phyloP scores from a whole-genome alignment of 2,113 vertebrate genomes.

The Pleuronectes platessa region DNA sequence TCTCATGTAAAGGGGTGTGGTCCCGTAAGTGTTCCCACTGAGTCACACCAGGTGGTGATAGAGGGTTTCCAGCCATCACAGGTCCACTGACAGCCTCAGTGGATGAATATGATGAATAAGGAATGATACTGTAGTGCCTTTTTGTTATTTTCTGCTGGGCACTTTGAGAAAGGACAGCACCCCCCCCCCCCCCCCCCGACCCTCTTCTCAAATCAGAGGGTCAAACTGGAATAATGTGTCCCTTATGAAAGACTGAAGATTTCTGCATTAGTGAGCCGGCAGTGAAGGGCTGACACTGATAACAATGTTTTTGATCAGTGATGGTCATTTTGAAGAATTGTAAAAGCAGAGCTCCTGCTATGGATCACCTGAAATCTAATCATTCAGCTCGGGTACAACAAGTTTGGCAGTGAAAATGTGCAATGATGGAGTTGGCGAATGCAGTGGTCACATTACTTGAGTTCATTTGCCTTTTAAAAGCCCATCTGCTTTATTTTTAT shows the following conservation, averaged over 20 bases:
- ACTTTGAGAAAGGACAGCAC: conserved; percentile 69
- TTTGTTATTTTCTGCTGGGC: conserved; percentile 67
- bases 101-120: conserved; percentile 59
- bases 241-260: conserved; percentile 58
- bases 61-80: conserved; percentile 52
- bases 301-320: conserved; percentile 46
- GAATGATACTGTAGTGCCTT: conserved; percentile 82
- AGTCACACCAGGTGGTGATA: conserved; percentile 36
- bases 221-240: conserved; percentile 54
- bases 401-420: conserved; percentile 67
- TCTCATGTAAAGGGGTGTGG: conserved; percentile 6
- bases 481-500: conserved; percentile 31
- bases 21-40: conserved; percentile 34
- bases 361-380: conserved; percentile 67
- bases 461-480: conserved; percentile 55
- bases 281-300: conserved; percentile 56
- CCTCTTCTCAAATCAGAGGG: conserved; percentile 54
- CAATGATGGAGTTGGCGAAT: conserved; percentile 66
- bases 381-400: conserved; percentile 45
- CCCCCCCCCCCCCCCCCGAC: conserved; percentile 32
- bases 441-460: conserved; percentile 52
- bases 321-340: conserved; percentile 46
- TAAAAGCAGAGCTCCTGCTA: conserved; percentile 53
- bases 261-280: conserved; percentile 46
- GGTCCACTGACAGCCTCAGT: conserved; percentile 56